Percentiles rank a stretch among this genome's conserved stretches.
These are phyloP conservation scores for Agrotis puta DNA, from an alignment of 2,888 invertebrate species.

Conservation along the genomic window DNA sequence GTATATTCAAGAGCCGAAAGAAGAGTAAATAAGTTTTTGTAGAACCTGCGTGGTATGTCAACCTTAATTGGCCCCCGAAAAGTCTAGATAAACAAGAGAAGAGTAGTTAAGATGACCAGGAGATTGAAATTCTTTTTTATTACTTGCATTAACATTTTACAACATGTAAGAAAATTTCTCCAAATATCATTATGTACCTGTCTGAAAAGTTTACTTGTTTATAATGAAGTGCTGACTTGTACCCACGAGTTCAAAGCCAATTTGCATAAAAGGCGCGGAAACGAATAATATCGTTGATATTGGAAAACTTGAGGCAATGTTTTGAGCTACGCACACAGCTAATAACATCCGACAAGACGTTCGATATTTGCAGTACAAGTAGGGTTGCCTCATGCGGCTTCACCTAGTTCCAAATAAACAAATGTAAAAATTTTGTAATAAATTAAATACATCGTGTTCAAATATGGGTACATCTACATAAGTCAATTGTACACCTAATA, in stretches of 20 bases:
- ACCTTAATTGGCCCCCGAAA: slow-evolving; percentile 11
- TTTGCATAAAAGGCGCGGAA: slow-evolving; percentile 77
- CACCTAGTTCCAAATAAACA: not conserved
- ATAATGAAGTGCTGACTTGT: slow-evolving; percentile 72
- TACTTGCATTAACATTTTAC: slow-evolving; percentile 8
- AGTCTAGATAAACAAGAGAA: slow-evolving; percentile 3
- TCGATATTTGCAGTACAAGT: slow-evolving; percentile 73
- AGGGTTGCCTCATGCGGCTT: slow-evolving; percentile 69
- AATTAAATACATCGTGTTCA: not conserved
- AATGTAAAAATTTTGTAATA: not conserved
- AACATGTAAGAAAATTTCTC: slow-evolving; percentile 23
- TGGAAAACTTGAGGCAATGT: slow-evolving; percentile 82
- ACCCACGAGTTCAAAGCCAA: slow-evolving; percentile 69
- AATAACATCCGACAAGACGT: slow-evolving; percentile 78
- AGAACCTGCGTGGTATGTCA: slow-evolving; percentile 4
- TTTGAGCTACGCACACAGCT: slow-evolving; percentile 76
- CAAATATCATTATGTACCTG: slow-evolving; percentile 56
- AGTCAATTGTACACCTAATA: not conserved
- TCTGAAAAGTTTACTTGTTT: slow-evolving; percentile 71
- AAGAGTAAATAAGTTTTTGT: slow-evolving; percentile 14
- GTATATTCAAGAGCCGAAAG: slow-evolving; percentile 24
- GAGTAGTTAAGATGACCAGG: not conserved
- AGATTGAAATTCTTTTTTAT: not conserved
- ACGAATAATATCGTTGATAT: slow-evolving; percentile 83
- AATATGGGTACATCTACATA: not conserved